Evolutionary conservation across 2,113 vertebrate genomes (phyloP), one percentile per base, ranked within the genome.

Genomic region (Phylloscopus trochiloides): DNA sequence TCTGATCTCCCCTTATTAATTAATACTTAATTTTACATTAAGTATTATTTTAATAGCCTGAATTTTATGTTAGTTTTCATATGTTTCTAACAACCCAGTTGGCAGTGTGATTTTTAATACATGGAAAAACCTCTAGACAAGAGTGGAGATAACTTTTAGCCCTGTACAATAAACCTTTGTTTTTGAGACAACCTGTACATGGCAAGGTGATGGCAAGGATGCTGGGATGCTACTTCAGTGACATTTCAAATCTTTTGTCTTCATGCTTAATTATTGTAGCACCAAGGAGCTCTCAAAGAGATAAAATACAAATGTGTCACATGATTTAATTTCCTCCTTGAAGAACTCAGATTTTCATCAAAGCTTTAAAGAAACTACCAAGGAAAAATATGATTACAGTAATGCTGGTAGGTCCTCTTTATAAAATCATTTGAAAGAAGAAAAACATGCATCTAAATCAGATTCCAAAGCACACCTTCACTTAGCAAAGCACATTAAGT

Each of bases 231-330:
- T n/a, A 8, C 19, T 71, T 36, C 14, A 4, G 11, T 43, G 26
- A 3, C 15, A 43, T 80, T 81, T 84, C 55, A 84, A 89, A 52
- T 2, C 2, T 45, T 83, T 51, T 61, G 18, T 32, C 17, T 65
- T 58, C 61, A 9, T 65, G 14, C 17, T 66, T 52, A 24, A 48
- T 25, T 19, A 62, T 7, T 43, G 24, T 18, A 59, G 8, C 20
- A 67, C 8, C 3, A 61, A 68, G 6, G 14, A 2, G 8, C 5
- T 55, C 47, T n/a, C 8, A 1, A 1, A 29, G 31, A 81, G 31
- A 36, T 55, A 14, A 34, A 29, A 32, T 18, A 57, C 8, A 51
- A 81, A 34, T 6, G 22, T 26, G 12, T 17, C 57, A 32, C 1
- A 7, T 43, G 48, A 74, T 1, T 63, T 62, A 57, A 62, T 34